Percentiles rank a stretch among this genome's conserved stretches.
phyloP scores from a whole-genome alignment of 2,113 vertebrate genomes.

The Thamnophis sirtalis region DNA sequence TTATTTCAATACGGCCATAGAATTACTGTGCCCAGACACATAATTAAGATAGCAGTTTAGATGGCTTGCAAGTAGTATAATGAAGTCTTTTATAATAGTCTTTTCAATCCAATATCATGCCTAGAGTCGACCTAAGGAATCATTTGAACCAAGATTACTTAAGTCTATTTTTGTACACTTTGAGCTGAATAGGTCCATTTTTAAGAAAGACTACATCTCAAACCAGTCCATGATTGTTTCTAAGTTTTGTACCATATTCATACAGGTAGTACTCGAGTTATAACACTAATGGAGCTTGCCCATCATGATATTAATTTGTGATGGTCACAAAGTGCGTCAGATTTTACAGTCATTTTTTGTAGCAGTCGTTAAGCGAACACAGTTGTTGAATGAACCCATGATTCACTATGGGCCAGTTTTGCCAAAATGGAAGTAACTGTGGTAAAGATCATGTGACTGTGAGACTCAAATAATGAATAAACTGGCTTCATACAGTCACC shows the following conservation, averaged over 20 bases:
- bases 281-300: background rate
- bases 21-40: background rate
- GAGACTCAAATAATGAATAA: background rate
- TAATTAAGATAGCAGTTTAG: background rate
- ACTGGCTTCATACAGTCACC: background rate
- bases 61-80: background rate
- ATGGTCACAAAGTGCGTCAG: background rate
- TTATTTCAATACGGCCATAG: background rate
- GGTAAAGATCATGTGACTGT: background rate
- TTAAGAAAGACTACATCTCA: background rate
- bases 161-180: background rate
- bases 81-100: background rate
- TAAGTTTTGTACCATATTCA: background rate
- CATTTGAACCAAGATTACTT: background rate
- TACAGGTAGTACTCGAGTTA: background rate
- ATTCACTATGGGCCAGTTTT: background rate
- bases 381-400: background rate
- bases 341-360: background rate
- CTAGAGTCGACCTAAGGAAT: background rate
- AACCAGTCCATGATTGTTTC: background rate
- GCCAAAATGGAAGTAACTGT: background rate
- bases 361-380: background rate
- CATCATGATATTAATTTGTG: background rate
- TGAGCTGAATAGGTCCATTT: background rate
- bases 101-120: background rate